These are phyloP conservation scores for Ascidia mentula DNA, from an alignment of 23 tunicate genomes.

Conservation along the genomic window DNA sequence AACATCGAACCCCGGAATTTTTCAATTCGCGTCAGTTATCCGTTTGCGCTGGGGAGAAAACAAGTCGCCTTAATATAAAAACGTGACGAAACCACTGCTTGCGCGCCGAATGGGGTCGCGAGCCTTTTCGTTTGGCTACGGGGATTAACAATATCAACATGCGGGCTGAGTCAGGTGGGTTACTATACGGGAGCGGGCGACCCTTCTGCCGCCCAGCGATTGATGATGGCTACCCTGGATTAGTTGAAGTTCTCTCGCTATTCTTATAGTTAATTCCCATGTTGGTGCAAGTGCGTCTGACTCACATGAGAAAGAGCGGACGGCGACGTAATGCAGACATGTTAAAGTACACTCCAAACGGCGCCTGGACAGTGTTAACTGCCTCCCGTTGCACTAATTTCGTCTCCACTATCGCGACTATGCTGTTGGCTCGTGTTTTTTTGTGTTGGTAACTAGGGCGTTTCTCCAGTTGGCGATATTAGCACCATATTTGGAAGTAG, in stretches of 20 bases:
- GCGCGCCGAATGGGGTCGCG: not conserved
- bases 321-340: not conserved
- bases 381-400: not conserved
- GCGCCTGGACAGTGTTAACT: slow-evolving; percentile 1
- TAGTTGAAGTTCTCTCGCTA: not conserved
- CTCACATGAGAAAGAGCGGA: not conserved
- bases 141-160: slow-evolving; percentile 19
- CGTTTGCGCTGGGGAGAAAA: slow-evolving; percentile 1
- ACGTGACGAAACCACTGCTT: not conserved
- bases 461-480: not conserved
- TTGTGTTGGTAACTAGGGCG: not conserved
- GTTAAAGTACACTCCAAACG: not conserved
- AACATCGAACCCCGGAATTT: not conserved
- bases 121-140: not conserved
- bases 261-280: not conserved
- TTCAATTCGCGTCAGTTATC: not conserved
- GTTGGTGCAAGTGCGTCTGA: slow-evolving; percentile 8
- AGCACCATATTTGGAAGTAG: not conserved
- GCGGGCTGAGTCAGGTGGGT: slow-evolving; percentile 7
- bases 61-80: not conserved
- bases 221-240: slow-evolving; percentile 2
- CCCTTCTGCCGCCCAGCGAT: not conserved
- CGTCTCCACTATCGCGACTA: not conserved
- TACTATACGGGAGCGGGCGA: not conserved
- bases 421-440: not conserved